phyloP scores from a whole-genome alignment of 1,140 invertebrate genomes.

The Venturia canescens region DNA sequence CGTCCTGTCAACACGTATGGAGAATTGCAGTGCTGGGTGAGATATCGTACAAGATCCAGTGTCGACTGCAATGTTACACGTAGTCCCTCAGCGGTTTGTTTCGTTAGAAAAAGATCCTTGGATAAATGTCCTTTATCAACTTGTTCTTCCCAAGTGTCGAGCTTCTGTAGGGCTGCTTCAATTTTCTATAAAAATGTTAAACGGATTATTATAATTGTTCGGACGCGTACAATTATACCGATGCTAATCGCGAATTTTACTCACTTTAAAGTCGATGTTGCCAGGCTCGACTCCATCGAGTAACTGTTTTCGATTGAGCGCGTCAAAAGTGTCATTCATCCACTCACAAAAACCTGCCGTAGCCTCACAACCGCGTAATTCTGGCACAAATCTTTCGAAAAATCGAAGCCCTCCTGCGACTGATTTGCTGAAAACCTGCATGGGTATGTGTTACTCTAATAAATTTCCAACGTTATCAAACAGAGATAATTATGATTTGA shows the following conservation, averaged over 20 bases:
- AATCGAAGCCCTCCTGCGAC: conserved; percentile 33
- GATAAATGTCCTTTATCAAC: conserved; percentile 7
- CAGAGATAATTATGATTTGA: background rate
- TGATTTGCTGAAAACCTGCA: conserved; percentile 42
- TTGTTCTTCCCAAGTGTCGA: conserved; percentile 47
- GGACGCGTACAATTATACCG: background rate
- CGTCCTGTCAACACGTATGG: conserved; percentile 31
- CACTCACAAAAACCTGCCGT: conserved; percentile 39
- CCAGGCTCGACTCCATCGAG: conserved; percentile 9
- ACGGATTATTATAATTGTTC: conserved; percentile 2
- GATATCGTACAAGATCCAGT: conserved; percentile 34
- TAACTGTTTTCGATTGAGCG: conserved; percentile 22
- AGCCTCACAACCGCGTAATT: background rate
- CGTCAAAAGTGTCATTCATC: conserved; percentile 34
- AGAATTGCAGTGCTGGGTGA: conserved; percentile 39
- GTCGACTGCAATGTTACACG: conserved; percentile 44
- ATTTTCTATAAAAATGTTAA: conserved; percentile 30
- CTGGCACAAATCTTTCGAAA: background rate
- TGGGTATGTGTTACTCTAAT: background rate
- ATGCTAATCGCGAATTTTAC: background rate
- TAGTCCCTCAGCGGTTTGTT: conserved; percentile 30
- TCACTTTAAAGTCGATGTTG: conserved; percentile 18
- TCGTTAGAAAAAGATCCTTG: conserved; percentile 31
- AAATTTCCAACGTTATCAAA: background rate
- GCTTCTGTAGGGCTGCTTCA: conserved; percentile 26